Base-by-base conservation (phyloP, 2,888 invertebrate genomes). In the Lycaena phlaeas region DNA sequence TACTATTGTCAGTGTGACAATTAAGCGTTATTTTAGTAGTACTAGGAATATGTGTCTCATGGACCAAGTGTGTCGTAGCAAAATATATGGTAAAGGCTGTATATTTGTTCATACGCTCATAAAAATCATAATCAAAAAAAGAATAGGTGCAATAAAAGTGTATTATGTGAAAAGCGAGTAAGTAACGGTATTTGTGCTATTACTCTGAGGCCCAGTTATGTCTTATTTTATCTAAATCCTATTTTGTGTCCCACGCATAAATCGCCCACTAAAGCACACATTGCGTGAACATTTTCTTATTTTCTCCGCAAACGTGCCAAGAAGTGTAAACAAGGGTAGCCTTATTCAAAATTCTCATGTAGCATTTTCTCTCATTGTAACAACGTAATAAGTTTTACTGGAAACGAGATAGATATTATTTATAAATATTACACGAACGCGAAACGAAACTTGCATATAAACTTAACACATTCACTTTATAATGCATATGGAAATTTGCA, bases 201-300 rank as follows among this genome's bases (percentile, higher is more conserved):
- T 25, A 38, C 27, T 28, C 11, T 9, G 15, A 15, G 39, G 65
- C 60, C 64, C 64, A 61, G 66, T 68, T 62, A 64, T 62, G 57
- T 68, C 68, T 70, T 77, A 75, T 77, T 71, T 77, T 75, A 76
- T 74, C 78, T 73, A 75, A 81, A 78, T 78, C 78, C 75, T 75
- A 77, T 77, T 74, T 72, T 75, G 75, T 79, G 77, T 74, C 70
- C 73, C 74, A 59, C 66, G 74, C 76, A 79, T 82, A 82, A 82
- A 82, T 82, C 74, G 74, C 62, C 55, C 44, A 58, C 71, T 75
- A 76, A 77, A 68, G 70, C 73, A 72, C 73, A 71, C 64, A 72
- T 61, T 73, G 79, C 73, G 74, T 72, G 81, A 77, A 72, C 70
- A 75, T 81, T 77, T 77, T 79, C 78, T 79, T 81, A 81, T 82